Evolutionary conservation across 2,888 invertebrate genomes (phyloP), one percentile per base, ranked within the genome.

Genomic region (Sarcophaga carnaria): DNA sequence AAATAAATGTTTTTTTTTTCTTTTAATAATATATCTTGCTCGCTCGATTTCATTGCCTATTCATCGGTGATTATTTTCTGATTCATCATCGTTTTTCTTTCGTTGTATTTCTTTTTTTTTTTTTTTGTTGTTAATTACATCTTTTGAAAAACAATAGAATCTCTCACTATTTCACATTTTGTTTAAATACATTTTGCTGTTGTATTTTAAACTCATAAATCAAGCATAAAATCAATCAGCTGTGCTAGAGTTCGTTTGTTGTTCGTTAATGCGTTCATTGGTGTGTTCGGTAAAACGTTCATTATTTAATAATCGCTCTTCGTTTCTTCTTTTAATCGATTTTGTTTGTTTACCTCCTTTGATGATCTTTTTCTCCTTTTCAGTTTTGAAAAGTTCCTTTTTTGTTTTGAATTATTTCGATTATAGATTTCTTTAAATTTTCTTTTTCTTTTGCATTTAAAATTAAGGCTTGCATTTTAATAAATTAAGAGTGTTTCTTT

Each of bases 221-320:
- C 75, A 75, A 67, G 63, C 69, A 25, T 12, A 78, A 59, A 75
- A 75, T 66, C 63, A 80, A 67, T 79, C 81, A 81, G 79, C 84
- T 85, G 81, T 82, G 81, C 81, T 82, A 84, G 54, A 54, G 84
- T 71, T 87, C 78, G 81, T 79, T 76, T 66, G 81, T 85, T 85
- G 71, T 81, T 84, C 59, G 80, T 84, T 81, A 70, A 76, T 87
- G 67, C 81, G 81, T 79, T 87, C 86, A 75, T 79, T 87, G 70
- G 14, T 81, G n/a, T 81, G 79, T 87, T 84, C 71, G 87, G 81
- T 71, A 66, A 76, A 78, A 25, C 59, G 75, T 84, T 79, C 84
- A 82, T 81, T 70, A 60, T 83, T 37, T 20, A 76, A 63, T 67
- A 63, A 60, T 75, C 70, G 74, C 76, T 83, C n/a, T 45, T 60